phyloP scores from a whole-genome alignment of 1,140 invertebrate species.

The Tetramorium simillimum region DNA sequence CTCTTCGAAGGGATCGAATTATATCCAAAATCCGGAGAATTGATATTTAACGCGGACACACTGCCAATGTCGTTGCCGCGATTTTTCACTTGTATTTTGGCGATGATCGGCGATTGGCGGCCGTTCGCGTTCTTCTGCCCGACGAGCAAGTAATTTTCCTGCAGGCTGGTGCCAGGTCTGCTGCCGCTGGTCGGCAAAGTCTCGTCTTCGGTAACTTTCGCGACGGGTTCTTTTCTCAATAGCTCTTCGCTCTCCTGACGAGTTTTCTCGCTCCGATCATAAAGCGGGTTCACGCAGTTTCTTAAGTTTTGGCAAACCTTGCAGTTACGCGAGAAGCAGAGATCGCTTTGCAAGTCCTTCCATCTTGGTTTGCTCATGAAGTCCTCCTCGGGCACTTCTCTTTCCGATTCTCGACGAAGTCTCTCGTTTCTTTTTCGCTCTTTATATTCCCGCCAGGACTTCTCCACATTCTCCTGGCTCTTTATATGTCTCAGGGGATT shows the following conservation, averaged over 20 bases:
- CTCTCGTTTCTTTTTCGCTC: slow-evolving; percentile 77
- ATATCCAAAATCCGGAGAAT: slow-evolving; percentile 74
- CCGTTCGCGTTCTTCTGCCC: not conserved
- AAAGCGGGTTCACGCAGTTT: slow-evolving; percentile 65
- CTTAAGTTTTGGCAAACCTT: slow-evolving; percentile 76
- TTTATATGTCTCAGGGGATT: slow-evolving; percentile 68
- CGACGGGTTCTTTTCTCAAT: not conserved
- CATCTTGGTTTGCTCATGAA: slow-evolving; percentile 81
- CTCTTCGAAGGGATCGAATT: slow-evolving; percentile 75
- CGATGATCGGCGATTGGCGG: not conserved
- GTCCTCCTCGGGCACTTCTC: slow-evolving; percentile 72
- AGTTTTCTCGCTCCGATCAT: not conserved
- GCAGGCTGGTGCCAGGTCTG: slow-evolving; percentile 74
- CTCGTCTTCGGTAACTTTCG: not conserved
- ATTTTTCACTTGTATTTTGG: slow-evolving; percentile 51
- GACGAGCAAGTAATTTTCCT: slow-evolving; percentile 78
- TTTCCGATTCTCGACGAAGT: slow-evolving; percentile 61
- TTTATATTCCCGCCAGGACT: slow-evolving; percentile 81
- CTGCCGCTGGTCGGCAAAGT: slow-evolving; percentile 20
- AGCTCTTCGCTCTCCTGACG: not conserved
- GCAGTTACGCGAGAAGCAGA: slow-evolving; percentile 70
- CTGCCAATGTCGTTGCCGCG: not conserved
- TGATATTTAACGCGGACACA: not conserved
- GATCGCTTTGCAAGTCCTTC: slow-evolving; percentile 74
- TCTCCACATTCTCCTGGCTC: slow-evolving; percentile 76